Evolutionary conservation across 2,888 invertebrate species (phyloP), one percentile per base, ranked within the genome.

Genomic region (Caenorhabditis sp.): DNA sequence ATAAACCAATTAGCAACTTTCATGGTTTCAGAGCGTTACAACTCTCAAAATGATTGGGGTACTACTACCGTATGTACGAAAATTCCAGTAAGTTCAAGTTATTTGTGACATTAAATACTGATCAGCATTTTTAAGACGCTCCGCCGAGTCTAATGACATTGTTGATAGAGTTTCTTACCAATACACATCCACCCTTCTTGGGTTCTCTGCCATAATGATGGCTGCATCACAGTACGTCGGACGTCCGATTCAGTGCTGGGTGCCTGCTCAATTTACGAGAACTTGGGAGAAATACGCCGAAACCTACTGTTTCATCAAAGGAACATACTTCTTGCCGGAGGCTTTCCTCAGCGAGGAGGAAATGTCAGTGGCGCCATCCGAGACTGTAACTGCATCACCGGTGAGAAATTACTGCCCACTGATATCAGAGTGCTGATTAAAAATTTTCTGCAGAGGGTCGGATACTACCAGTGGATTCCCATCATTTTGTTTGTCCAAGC

Each of bases 221-320:
- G 89, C 90, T 11, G 91, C 89, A 40, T 90, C 90, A 0, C 91
- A 91, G 76, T 91, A 91, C 69, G 90, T 91, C 64, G 91, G 91
- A 47, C 88, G 89, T 44, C 90, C 90, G n/a, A 90, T 90, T 50
- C 82, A 90, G 85, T 90, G 90, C 65, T 90, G 90, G 91, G 91
- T 90, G 20, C 90, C 90, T 13, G 88, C 91, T 22, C 89, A 90
- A 74, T 90, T 89, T 83, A 90, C 90, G 26, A 88, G 90, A 37
- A 87, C 88, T 20, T 89, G 89, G 89, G 89, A 89, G 77, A 89
- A 89, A 83, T 90, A 89, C 67, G 88, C 90, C 8, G 91, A 91
- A 67, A 90, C 89, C 8, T 90, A 88, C 72, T 91, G 91, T 78
- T 91, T 91, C 82, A 89, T 90, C 69, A 91, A 91, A 64, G 89